These are phyloP conservation scores for Psittacula derbiana DNA, from an alignment of 2,797 vertebrate genomes.

Conservation along the genomic window DNA sequence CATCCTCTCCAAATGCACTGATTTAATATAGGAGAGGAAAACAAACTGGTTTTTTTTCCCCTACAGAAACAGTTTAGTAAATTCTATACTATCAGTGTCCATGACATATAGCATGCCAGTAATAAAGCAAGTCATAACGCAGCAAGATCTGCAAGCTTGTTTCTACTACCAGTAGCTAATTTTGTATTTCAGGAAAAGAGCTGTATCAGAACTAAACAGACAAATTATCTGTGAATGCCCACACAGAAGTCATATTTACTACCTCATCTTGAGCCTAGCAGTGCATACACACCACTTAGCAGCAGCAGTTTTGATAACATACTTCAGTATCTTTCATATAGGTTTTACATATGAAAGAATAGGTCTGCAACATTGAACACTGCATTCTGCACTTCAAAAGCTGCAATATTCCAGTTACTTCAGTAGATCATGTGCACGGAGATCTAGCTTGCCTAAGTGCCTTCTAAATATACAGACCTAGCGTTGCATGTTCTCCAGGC, in stretches of 20 bases:
- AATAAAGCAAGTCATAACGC: background rate
- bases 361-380: background rate
- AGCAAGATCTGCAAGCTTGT: background rate
- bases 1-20: background rate
- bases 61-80: background rate
- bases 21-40: background rate
- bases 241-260: background rate
- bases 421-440: background rate
- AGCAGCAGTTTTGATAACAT: background rate
- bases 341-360: background rate
- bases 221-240: background rate
- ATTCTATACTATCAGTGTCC: background rate
- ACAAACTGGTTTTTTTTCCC: background rate
- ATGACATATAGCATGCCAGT: background rate
- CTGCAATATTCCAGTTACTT: background rate
- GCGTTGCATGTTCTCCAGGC: background rate
- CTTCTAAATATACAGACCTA: background rate
- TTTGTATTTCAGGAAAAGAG: background rate
- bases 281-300: background rate
- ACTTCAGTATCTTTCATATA: background rate
- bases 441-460: background rate
- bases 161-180: background rate
- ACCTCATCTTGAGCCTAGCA: background rate
- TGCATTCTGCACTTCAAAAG: background rate
- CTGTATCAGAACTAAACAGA: background rate